These are phyloP conservation scores for Ancistrus triradiatus DNA, from an alignment of 2,113 vertebrate species.

Conservation along the genomic window DNA sequence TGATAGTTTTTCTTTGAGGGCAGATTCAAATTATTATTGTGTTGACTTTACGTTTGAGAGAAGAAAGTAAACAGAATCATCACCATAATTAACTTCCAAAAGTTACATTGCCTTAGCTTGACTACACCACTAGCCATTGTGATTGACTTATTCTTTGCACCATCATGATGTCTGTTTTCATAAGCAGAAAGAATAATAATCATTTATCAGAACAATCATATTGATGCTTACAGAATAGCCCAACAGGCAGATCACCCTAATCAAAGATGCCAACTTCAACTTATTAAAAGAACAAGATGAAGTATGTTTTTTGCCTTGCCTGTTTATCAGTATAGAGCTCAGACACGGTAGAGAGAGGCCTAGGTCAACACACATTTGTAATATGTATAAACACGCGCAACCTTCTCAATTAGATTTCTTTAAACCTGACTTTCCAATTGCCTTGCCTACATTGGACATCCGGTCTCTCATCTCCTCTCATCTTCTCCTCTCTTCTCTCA, in stretches of 20 bases:
- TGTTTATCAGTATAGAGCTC: conserved; percentile 42
- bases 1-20: too few relatives aligned
- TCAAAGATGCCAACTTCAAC: not conserved
- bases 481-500: not conserved
- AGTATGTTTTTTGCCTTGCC: not conserved
- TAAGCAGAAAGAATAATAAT: not conserved
- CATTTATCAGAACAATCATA: too few relatives aligned
- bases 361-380: conserved; percentile 6
- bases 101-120: too few relatives aligned
- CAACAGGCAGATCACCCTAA: not conserved
- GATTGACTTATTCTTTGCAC: not conserved
- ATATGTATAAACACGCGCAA: conserved; percentile 10
- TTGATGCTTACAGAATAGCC: not conserved
- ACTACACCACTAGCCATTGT: not conserved
- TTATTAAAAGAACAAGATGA: not conserved
- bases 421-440: conserved; percentile 40
- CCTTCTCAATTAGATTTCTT: conserved; percentile 9
- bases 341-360: conserved; percentile 24
- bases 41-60: too few relatives aligned
- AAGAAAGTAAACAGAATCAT: too few relatives aligned
- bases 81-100: too few relatives aligned
- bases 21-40: too few relatives aligned
- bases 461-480: conserved; percentile 19
- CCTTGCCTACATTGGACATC: conserved; percentile 23
- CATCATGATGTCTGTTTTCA: not conserved